Conservation (phyloP, 1,140 invertebrate genomes). For the Cydia pomonella region DNA sequence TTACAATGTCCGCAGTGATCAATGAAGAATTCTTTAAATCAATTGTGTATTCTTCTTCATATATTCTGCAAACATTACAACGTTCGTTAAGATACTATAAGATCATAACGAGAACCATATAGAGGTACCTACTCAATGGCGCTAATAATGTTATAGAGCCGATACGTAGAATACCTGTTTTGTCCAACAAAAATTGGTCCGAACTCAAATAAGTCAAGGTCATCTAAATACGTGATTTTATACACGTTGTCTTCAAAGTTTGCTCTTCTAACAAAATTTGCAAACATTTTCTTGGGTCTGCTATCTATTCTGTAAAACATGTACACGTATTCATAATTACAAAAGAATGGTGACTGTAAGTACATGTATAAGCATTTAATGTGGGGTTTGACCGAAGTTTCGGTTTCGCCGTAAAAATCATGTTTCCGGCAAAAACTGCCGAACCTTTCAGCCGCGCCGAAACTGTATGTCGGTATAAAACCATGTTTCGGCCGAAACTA, state of each 20-base stretch:
- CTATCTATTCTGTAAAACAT: conserved; percentile 60
- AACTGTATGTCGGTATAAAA: no score
- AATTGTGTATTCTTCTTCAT: conserved; percentile 68
- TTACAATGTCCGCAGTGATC: conserved; percentile 61
- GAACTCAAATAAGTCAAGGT: conserved; percentile 69
- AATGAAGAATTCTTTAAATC: conserved; percentile 68
- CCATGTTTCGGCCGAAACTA: no score
- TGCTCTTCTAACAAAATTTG: conserved; percentile 65
- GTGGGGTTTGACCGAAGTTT: no score
- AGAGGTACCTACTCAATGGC: not conserved
- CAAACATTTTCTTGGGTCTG: conserved; percentile 73
- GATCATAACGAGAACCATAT: not conserved
- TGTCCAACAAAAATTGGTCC: conserved; percentile 70
- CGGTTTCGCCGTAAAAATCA: no score
- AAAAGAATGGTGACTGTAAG: no score
- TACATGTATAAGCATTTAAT: no score
- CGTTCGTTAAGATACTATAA: not conserved
- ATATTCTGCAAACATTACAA: conserved; percentile 54
- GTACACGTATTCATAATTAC: not conserved
- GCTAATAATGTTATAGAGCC: not conserved
- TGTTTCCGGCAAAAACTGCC: no score
- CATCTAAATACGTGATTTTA: conserved; percentile 70
- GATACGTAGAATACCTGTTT: conserved; percentile 49
- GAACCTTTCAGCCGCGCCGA: no score
- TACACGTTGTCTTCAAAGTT: conserved; percentile 61